A percentile compares a stretch with the other conserved stretches of the same genome.
These are phyloP conservation scores for Setipinna tenuifilis DNA, from an alignment of 2,797 vertebrate species.

Conservation along the genomic window DNA sequence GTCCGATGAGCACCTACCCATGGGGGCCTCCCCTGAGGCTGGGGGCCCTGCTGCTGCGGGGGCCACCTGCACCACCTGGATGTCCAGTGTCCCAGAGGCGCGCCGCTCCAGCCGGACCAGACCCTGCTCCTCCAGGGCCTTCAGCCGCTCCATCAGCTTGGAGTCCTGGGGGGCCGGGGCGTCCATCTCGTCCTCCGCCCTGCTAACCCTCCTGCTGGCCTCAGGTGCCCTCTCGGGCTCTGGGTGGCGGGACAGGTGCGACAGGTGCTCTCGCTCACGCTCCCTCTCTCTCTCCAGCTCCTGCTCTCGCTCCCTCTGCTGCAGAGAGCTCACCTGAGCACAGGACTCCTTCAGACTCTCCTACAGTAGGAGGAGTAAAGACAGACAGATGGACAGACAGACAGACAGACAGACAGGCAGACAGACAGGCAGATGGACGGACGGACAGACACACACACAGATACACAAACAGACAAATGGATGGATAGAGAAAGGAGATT, in stretches of 20 bases:
- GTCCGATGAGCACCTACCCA: not conserved
- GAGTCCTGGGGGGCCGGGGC: constrained; percentile 52
- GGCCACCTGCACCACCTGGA: constrained; percentile 74
- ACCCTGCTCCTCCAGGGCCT: constrained; percentile 87
- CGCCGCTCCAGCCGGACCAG: constrained; percentile 82
- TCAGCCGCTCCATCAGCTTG: constrained; percentile 84
- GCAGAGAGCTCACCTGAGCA: constrained; percentile 70
- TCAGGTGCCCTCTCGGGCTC: constrained; percentile 14
- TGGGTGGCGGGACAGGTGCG: constrained; percentile 47
- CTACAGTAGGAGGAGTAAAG: constrained; percentile 55
- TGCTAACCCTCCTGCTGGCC: not conserved
- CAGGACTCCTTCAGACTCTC: constrained; percentile 83
- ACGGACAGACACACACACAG: no score
- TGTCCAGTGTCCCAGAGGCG: constrained; percentile 80
- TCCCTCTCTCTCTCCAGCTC: constrained; percentile 77
- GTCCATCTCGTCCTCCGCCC: constrained; percentile 66
- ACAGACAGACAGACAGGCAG: not conserved
- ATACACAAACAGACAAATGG: constrained; percentile 13
- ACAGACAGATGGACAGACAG: not conserved
- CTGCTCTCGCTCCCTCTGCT: constrained; percentile 75
- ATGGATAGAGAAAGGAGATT: not conserved
- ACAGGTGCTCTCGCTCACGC: constrained; percentile 68
- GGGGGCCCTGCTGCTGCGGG: not conserved
- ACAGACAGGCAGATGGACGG: constrained; percentile 1
- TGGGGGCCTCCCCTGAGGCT: constrained; percentile 68